Percentiles rank a stretch among this genome's conserved stretches.
phyloP scores from a whole-genome alignment of 2,797 vertebrate genomes.

The Aphelocoma californica region DNA sequence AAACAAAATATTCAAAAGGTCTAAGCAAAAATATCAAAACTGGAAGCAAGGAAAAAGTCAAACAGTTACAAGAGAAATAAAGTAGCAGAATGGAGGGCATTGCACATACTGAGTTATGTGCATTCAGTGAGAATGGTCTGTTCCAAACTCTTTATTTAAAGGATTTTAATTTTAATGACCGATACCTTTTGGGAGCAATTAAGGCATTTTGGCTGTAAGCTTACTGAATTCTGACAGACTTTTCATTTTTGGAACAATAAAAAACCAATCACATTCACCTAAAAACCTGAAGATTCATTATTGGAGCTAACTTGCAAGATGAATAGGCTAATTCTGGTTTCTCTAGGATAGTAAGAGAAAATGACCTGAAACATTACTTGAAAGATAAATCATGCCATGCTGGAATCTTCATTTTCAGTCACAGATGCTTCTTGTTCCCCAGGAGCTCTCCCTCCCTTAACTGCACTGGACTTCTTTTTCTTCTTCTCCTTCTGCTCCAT shows the following conservation, averaged over 20 bases:
- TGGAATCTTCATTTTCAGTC: conserved; percentile 47
- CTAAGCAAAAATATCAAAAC: not conserved
- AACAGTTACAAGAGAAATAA: not conserved
- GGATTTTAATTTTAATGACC: not conserved
- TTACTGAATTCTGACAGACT: not conserved
- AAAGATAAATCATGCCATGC: conserved; percentile 8
- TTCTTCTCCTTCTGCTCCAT: conserved; percentile 75
- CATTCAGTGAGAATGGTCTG: not conserved
- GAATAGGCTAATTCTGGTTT: not conserved
- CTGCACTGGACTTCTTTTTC: conserved; percentile 63
- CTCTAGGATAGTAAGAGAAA: not conserved
- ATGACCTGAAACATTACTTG: not conserved
- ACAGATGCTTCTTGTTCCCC: not conserved
- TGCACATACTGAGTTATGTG: not conserved
- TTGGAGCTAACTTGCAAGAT: not conserved
- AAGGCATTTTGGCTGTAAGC: not conserved
- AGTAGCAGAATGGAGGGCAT: not conserved
- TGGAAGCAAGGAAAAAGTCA: not conserved
- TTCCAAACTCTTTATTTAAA: not conserved
- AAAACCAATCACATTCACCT: not conserved
- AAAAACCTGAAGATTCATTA: not conserved
- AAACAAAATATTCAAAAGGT: not conserved
- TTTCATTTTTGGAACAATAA: not conserved
- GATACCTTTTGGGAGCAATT: not conserved
- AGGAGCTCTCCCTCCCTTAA: conserved; percentile 18